A percentile compares a stretch with the other conserved stretches of the same genome.
phyloP scores from a whole-genome alignment of 1,140 invertebrate genomes.

The silkworm (Bombyx mori) region ASM3026992v2 NC_085109.1:5483001-5483500 shows the following conservation, averaged over 20 bases:
- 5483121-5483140: constrained; percentile 44
- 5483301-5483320: too few species aligned
- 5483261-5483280: constrained; percentile 5
- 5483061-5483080: constrained; percentile 35
- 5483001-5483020: constrained; percentile 64
- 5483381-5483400: too few species aligned
- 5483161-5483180: constrained; percentile 53
- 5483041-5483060: constrained; percentile 53
- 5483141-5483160: constrained; percentile 48
- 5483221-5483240: constrained; percentile 22
- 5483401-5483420: too few species aligned
- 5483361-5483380: too few species aligned
- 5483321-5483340: too few species aligned
- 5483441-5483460: too few species aligned
- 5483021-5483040: constrained; percentile 66
- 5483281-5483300: too few species aligned
- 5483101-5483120: constrained; percentile 31
- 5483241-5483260: constrained; percentile 20
- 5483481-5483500: neutral
- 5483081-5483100: constrained; percentile 44
- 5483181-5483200: constrained; percentile 41
- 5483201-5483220: constrained; percentile 23
- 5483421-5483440: too few species aligned
- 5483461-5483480: too few species aligned
- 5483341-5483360: too few species aligned